phyloP scores from a whole-genome alignment of 2,113 vertebrate species.

The Labeo catla region DNA sequence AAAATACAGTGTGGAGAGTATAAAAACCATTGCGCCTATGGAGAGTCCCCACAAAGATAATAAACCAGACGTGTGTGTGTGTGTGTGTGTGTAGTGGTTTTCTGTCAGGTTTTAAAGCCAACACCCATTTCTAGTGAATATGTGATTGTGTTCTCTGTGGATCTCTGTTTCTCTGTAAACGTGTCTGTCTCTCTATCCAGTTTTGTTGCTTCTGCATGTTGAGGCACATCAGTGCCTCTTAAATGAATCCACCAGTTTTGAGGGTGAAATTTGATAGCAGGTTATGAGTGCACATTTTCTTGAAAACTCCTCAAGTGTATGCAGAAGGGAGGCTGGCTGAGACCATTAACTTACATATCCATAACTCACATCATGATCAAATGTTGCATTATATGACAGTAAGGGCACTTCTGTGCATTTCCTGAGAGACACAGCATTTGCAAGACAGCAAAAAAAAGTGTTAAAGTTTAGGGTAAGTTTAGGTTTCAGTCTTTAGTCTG shows the following conservation, averaged over 20 bases:
- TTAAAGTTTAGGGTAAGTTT: not conserved
- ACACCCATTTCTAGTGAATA: not conserved
- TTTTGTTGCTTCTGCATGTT: conserved; percentile 59
- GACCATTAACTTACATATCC: not conserved
- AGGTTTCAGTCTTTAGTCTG: not conserved
- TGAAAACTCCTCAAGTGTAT: not conserved
- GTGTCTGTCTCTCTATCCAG: conserved; percentile 12
- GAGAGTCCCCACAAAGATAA: too few species aligned
- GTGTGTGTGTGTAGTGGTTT: not conserved
- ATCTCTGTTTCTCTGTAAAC: too few species aligned
- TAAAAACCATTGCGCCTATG: too few species aligned
- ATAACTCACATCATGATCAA: not conserved
- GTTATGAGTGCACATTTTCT: not conserved
- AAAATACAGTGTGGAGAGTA: too few species aligned
- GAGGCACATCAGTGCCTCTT: conserved; percentile 54
- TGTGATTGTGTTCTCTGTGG: not conserved
- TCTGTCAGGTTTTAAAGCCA: conserved; percentile 17
- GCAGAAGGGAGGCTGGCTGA: not conserved
- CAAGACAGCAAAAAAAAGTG: not conserved
- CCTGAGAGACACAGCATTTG: not conserved
- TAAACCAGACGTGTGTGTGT: too few species aligned
- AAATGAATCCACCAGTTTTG: conserved; percentile 49
- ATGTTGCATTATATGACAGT: not conserved
- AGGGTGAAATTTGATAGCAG: conserved; percentile 57
- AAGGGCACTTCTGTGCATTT: not conserved